Evolutionary conservation across 2,797 vertebrate genomes (phyloP).

Genomic region (Oryzias dopingdopingensis): DNA sequence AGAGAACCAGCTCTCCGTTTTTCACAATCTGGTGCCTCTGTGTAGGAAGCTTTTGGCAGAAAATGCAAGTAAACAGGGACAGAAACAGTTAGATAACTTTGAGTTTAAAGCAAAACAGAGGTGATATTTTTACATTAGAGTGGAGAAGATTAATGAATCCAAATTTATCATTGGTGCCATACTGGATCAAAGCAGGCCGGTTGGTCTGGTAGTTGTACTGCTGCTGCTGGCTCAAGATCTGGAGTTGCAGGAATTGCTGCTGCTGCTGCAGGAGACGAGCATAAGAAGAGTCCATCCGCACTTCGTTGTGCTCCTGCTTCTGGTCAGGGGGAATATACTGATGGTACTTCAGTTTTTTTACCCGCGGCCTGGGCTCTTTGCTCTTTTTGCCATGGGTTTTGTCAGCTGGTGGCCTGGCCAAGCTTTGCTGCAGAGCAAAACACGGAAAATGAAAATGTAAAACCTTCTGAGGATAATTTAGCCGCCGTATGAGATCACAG

Average conservation of each 20-base stretch:
- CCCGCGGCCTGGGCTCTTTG: slow-evolving; percentile 91
- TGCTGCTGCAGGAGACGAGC: slow-evolving; percentile 93
- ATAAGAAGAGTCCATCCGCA: slow-evolving; percentile 93
- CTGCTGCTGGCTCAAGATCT: slow-evolving; percentile 95
- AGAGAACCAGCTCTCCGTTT: slow-evolving; percentile 41
- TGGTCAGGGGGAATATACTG: slow-evolving; percentile 98
- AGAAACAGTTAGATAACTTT: slow-evolving; percentile 42
- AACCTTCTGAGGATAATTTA: slow-evolving; percentile 45
- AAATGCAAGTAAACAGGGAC: slow-evolving; percentile 40
- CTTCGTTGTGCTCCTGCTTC: slow-evolving; percentile 87
- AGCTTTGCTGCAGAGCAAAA: slow-evolving; percentile 84
- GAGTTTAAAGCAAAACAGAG: slow-evolving; percentile 15
- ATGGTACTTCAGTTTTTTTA: slow-evolving; percentile 97
- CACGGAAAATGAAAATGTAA: slow-evolving; percentile 30
- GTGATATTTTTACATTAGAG: slow-evolving; percentile 6
- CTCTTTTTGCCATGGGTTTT: slow-evolving; percentile 91
- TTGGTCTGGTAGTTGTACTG: slow-evolving; percentile 91
- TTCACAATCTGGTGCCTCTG: slow-evolving; percentile 54
- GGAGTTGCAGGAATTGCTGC: slow-evolving; percentile 96
- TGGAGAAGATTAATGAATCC: background rate
- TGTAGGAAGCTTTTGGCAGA: slow-evolving; percentile 42
- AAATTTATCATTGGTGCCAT: slow-evolving; percentile 18
- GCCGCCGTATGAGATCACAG: slow-evolving; percentile 36
- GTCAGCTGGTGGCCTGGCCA: slow-evolving; percentile 84
- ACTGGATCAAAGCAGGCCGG: slow-evolving; percentile 75